Evolutionary conservation across 2,797 vertebrate genomes (phyloP), one percentile per base, ranked within the genome.

Genomic region (Agapornis canus): DNA sequence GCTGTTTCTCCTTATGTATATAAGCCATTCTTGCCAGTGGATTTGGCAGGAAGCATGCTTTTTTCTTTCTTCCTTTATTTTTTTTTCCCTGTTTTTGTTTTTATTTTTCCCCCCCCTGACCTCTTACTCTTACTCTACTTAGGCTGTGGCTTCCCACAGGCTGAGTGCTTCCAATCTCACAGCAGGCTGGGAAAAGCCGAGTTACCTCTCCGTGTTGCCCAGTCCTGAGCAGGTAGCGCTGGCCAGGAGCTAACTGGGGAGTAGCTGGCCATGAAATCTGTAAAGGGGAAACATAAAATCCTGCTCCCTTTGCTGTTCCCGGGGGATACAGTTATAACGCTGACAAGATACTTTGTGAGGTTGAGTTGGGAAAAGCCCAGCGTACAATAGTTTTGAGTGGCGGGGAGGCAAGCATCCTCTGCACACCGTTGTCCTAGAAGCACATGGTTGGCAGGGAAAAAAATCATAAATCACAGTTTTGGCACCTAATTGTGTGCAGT

Each of bases 321-420:
- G 21, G 13, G 32, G 42, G 15, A 8, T 70, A 13, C 1, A 0
- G 13, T 59, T 63, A 6, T 27, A 35, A 2, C 1, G 0, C 26
- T 35, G 19, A 4, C 0, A 4, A 78, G 64, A 29, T 10, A 8
- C 29, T 69, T 39, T 5, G 39, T 22, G 69, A 47, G 54, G 59
- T 2, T 59, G 31, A 7, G 54, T 39, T 64, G 23, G 25, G 7
- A 61, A 61, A 43, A 65, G 13, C 1, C 26, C 12, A 16, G 31
- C 32, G 47, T 86, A 12, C n/a, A 86, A 11, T 11, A 59, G 19
- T n/a, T 81, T 5, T 21, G 77, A 66, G 71, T 6, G 16, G 20
- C 31, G 19, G 45, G 70, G 47, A 75, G 73, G 23, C 23, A 65
- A 82, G 6, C 35, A 7, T 49, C 72, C 77, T 64, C 81, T 4